phyloP scores from a whole-genome alignment of 1,140 invertebrate species.

The Melipona quadrifasciata region DNA sequence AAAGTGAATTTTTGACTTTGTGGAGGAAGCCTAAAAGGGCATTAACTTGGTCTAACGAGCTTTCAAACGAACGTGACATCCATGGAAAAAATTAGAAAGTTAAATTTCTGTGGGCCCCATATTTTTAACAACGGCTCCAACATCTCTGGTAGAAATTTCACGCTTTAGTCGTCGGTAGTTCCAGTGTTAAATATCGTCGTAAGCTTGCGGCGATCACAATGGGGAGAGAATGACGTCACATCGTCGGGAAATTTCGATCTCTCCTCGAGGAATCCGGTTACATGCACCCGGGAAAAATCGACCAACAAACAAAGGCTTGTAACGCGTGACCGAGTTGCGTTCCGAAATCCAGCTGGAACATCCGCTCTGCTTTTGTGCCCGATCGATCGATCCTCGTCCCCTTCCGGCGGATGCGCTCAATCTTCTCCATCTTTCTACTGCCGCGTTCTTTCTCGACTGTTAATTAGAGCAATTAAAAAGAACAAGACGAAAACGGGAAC shows the following conservation, averaged over 20 bases:
- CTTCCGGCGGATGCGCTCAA: constrained; percentile 28
- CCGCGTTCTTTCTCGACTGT: background rate
- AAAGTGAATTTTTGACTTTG: too few relatives aligned
- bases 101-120: too few relatives aligned
- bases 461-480: constrained; percentile 6
- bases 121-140: too few relatives aligned
- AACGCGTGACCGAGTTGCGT: constrained; percentile 50
- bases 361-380: constrained; percentile 48
- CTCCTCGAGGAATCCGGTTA: background rate
- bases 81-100: too few relatives aligned
- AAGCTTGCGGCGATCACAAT: background rate
- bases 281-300: background rate
- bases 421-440: constrained; percentile 25
- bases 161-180: too few relatives aligned
- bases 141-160: too few relatives aligned
- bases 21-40: too few relatives aligned
- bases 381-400: constrained; percentile 46
- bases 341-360: constrained; percentile 47
- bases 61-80: too few relatives aligned
- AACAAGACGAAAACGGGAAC: background rate
- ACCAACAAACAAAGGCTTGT: background rate
- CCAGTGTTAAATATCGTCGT: too few relatives aligned
- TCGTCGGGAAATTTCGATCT: background rate
- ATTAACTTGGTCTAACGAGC: too few relatives aligned
- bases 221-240: background rate